phyloP scores from a whole-genome alignment of 2,797 vertebrate species.

The Glossophaga mutica region DNA sequence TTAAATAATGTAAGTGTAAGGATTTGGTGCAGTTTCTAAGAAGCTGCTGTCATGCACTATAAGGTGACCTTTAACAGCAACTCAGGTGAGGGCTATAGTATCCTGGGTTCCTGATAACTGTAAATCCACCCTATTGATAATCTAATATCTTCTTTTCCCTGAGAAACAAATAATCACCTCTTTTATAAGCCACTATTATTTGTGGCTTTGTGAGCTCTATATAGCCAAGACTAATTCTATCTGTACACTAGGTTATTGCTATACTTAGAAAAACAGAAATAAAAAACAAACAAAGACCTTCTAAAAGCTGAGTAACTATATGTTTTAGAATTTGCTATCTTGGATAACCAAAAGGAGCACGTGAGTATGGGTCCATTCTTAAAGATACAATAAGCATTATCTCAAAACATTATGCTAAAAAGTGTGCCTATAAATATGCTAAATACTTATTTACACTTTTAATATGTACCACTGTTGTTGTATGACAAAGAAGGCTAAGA shows the following conservation, averaged over 20 bases:
- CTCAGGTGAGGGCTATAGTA: background rate
- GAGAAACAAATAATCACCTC: background rate
- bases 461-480: background rate
- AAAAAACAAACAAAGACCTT: background rate
- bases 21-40: background rate
- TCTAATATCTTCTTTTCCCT: background rate
- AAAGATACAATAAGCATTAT: background rate
- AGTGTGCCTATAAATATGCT: background rate
- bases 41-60: background rate
- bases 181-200: slow-evolving; percentile 1
- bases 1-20: background rate
- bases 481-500: background rate
- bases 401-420: background rate
- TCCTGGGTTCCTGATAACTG: background rate
- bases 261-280: background rate
- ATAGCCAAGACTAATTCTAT: background rate
- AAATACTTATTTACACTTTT: background rate
- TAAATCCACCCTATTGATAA: background rate
- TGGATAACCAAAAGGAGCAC: background rate
- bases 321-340: background rate
- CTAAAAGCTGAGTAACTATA: background rate
- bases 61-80: background rate
- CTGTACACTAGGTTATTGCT: background rate
- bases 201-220: background rate
- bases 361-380: background rate